Evolutionary conservation across 2,113 vertebrate genomes (phyloP).

Genomic region (Pantherophis guttatus): DNA sequence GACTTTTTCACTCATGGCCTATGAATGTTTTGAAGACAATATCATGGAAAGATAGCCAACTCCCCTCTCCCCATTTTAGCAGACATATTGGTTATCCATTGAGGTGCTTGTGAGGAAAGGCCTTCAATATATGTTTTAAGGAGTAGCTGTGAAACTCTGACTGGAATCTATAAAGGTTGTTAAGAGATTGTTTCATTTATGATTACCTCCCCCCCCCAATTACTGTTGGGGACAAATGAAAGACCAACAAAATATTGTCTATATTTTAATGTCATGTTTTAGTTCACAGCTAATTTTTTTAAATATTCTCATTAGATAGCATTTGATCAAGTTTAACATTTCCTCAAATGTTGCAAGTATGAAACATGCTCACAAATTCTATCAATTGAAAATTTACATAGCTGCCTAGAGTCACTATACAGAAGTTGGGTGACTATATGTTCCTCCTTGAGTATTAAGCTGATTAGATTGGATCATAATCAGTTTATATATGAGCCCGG

Average conservation of each 20-base stretch:
- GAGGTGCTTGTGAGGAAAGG: neutral
- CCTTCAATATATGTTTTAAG: neutral
- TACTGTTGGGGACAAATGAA: neutral
- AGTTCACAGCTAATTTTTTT: neutral
- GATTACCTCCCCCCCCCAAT: neutral
- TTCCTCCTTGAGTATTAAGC: neutral
- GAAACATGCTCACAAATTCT: neutral
- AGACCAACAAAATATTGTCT: neutral
- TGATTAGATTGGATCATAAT: neutral
- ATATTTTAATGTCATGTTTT: neutral
- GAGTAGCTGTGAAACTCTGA: neutral
- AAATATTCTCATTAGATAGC: neutral
- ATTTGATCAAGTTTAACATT: neutral
- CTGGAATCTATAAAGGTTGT: neutral
- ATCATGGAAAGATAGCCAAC: neutral
- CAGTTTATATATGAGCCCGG: neutral
- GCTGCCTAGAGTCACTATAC: neutral
- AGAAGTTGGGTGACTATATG: neutral
- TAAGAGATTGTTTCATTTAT: neutral
- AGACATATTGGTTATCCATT: neutral
- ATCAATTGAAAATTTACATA: neutral
- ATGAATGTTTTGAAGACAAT: neutral
- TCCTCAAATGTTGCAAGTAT: neutral
- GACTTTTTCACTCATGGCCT: neutral
- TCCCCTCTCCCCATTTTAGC: neutral